Evolutionary conservation across 2,113 vertebrate genomes (phyloP).

Genomic region (Calypte anna): DNA sequence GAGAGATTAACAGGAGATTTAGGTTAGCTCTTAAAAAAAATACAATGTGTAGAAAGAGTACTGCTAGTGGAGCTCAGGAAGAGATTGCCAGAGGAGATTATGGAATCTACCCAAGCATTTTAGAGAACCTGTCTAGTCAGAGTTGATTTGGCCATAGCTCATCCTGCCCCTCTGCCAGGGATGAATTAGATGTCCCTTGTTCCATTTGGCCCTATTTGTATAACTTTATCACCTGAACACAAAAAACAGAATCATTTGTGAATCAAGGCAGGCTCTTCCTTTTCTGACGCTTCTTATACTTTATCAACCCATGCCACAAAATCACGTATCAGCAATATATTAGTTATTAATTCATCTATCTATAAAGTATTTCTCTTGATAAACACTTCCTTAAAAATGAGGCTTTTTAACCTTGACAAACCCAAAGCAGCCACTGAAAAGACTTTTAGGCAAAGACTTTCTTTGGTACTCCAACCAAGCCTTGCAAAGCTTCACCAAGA

Average conservation of each 20-base stretch:
- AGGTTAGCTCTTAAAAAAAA: background rate
- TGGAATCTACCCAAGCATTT: background rate
- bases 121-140: background rate
- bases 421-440: background rate
- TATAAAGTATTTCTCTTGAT: background rate
- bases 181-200: background rate
- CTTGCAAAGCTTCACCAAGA: background rate
- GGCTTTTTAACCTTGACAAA: background rate
- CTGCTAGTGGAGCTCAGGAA: background rate
- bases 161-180: background rate
- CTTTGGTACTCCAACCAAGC: background rate
- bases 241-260: background rate
- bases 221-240: background rate
- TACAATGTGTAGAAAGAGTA: background rate
- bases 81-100: background rate
- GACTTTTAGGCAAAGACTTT: background rate
- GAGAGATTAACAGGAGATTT: background rate
- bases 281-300: background rate
- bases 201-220: background rate
- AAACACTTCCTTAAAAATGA: background rate
- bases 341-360: background rate
- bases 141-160: background rate
- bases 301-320: background rate
- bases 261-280: background rate
- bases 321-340: background rate